phyloP scores from a whole-genome alignment of 2,888 invertebrate species.

The Drosophila prolongata region DNA sequence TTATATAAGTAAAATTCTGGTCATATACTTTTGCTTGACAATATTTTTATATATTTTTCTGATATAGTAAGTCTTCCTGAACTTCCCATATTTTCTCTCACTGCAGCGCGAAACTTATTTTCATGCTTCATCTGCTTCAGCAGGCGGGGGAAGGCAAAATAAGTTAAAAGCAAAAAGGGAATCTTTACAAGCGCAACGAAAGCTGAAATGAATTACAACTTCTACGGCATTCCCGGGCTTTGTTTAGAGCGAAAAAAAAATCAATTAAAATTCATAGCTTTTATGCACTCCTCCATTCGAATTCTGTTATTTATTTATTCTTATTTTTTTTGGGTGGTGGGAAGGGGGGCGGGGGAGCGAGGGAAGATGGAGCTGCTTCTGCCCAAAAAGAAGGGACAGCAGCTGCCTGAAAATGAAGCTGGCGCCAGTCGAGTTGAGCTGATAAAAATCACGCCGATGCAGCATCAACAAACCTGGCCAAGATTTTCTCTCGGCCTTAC shows the following conservation, averaged over 20 bases:
- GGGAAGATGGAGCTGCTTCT: constrained; percentile 5
- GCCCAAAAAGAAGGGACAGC: constrained; percentile 44
- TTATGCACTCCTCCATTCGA: constrained; percentile 52
- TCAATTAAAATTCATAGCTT: constrained; percentile 84
- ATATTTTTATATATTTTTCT: no score
- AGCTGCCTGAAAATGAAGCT: constrained; percentile 45
- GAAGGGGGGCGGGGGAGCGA: background rate
- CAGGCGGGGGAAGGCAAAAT: constrained; percentile 6
- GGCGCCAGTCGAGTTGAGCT: constrained; percentile 77
- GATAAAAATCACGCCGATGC: constrained; percentile 81
- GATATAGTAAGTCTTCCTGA: background rate
- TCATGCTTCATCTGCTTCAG: constrained; percentile 73
- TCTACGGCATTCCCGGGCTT: constrained; percentile 36
- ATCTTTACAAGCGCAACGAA: constrained; percentile 79
- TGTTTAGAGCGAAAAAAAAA: constrained; percentile 55
- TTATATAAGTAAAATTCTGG: no score
- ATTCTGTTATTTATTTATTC: constrained; percentile 17
- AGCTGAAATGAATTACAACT: constrained; percentile 77
- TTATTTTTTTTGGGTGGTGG: background rate
- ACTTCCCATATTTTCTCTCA: background rate
- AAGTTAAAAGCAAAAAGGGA: constrained; percentile 24
- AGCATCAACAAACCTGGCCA: constrained; percentile 66
- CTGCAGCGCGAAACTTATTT: constrained; percentile 72
- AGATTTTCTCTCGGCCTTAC: constrained; percentile 30
- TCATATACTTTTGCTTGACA: no score